phyloP scores from a whole-genome alignment of 2,888 invertebrate species.

The Saturnia pavonia region DNA sequence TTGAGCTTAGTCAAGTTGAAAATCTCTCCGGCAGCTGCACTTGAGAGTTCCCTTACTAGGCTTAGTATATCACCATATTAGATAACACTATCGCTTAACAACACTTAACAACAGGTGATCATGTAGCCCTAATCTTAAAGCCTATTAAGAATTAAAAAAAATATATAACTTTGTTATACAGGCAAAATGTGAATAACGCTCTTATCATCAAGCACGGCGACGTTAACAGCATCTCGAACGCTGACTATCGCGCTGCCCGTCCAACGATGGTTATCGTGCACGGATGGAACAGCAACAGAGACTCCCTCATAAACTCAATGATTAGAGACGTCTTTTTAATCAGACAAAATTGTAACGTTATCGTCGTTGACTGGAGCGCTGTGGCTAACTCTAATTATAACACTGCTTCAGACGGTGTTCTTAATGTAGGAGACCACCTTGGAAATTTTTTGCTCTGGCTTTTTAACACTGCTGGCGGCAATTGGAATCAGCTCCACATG shows the following conservation, averaged over 20 bases:
- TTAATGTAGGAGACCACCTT: constrained; percentile 34
- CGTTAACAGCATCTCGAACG: constrained; percentile 40
- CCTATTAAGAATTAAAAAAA: too few species aligned
- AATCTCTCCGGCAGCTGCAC: too few species aligned
- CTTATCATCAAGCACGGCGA: constrained; percentile 45
- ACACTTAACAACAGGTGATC: too few species aligned
- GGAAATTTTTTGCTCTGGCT: constrained; percentile 51
- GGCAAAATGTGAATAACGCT: constrained; percentile 36
- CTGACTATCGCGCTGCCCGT: constrained; percentile 42
- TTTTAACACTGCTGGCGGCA: too few species aligned
- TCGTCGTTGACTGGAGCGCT: constrained; percentile 51
- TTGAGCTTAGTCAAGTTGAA: too few species aligned
- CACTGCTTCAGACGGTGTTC: constrained; percentile 31
- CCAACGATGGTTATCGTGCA: constrained; percentile 49
- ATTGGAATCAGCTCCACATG: constrained; percentile 51
- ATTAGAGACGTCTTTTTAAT: constrained; percentile 46
- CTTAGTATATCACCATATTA: too few species aligned
- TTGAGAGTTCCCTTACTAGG: too few species aligned
- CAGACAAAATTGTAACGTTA: constrained; percentile 46
- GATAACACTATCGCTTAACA: too few species aligned
- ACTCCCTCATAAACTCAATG: constrained; percentile 36
- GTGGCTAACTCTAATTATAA: constrained; percentile 33
- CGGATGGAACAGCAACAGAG: constrained; percentile 49
- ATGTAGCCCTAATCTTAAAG: too few species aligned
- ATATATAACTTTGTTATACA: constrained; percentile 18